Conservation (phyloP, 2,888 invertebrate species). For the Anoplius nigerrimus region DNA sequence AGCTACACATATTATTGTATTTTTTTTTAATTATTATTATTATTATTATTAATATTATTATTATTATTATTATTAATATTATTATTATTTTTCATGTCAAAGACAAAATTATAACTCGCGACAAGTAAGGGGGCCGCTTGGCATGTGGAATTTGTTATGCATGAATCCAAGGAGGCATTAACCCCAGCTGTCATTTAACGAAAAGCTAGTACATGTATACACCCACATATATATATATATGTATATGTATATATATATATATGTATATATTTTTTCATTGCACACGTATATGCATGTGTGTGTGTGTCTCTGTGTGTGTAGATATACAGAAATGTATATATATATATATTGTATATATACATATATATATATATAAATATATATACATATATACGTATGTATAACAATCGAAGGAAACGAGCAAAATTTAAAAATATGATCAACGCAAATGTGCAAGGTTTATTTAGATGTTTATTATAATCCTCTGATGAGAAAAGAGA, state of each 20-base stretch:
- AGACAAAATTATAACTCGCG: slow-evolving; percentile 43
- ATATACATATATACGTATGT: no score
- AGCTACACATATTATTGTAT: no score
- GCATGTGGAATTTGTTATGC: slow-evolving; percentile 76
- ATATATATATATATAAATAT: no score
- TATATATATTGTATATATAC: no score
- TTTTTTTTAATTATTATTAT: no score
- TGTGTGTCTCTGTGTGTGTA: not conserved
- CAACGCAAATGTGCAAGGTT: slow-evolving; percentile 61
- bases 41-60: no score
- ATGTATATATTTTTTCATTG: slow-evolving; percentile 9
- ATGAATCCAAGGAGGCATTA: slow-evolving; percentile 73
- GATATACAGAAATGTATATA: no score
- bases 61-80: no score
- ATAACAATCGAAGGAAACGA: slow-evolving; percentile 73
- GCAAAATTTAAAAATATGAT: slow-evolving; percentile 41
- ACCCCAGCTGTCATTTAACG: slow-evolving; percentile 65
- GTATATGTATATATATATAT: not conserved
- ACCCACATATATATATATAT: no score
- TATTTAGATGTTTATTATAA: slow-evolving; percentile 69
- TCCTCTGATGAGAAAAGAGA: slow-evolving; percentile 48
- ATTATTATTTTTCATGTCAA: slow-evolving; percentile 49
- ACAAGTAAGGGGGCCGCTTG: slow-evolving; percentile 71
- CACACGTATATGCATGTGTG: slow-evolving; percentile 2
- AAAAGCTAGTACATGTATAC: slow-evolving; percentile 18